Conservation (phyloP, 2,113 vertebrate genomes). For the Zosterops hypoxanthus region DNA sequence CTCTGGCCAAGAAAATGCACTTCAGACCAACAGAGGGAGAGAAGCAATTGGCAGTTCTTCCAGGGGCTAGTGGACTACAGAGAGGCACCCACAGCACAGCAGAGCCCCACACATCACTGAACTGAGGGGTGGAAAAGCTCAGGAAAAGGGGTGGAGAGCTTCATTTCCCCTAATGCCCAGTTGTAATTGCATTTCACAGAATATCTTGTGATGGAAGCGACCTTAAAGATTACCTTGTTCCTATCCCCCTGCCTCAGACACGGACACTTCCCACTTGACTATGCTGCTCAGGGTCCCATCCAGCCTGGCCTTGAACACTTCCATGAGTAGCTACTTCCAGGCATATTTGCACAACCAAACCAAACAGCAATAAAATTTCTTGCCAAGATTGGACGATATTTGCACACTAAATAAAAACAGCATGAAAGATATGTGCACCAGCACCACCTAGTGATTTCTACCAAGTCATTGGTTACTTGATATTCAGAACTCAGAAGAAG, state of each 20-base stretch:
- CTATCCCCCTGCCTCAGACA: too few relatives aligned
- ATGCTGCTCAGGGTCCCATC: not conserved
- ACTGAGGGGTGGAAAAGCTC: not conserved
- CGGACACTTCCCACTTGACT: not conserved
- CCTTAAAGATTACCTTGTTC: not conserved
- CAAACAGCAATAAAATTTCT: not conserved
- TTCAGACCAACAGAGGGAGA: not conserved
- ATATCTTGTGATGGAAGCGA: not conserved
- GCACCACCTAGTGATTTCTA: not conserved
- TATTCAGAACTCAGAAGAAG: not conserved
- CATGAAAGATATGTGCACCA: not conserved
- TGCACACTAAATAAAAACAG: not conserved
- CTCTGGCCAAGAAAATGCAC: not conserved
- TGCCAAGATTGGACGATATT: not conserved
- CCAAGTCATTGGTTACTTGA: not conserved
- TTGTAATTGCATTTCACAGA: not conserved
- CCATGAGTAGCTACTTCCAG: not conserved
- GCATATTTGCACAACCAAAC: not conserved
- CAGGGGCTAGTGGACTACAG: not conserved
- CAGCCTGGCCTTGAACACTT: not conserved
- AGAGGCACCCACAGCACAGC: not conserved
- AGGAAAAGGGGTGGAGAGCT: not conserved
- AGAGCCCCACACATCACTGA: not conserved
- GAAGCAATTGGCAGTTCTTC: not conserved
- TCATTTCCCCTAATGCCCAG: not conserved